Evolutionary conservation across 2,888 invertebrate species (phyloP).

Genomic region (Adineta ricciae): DNA sequence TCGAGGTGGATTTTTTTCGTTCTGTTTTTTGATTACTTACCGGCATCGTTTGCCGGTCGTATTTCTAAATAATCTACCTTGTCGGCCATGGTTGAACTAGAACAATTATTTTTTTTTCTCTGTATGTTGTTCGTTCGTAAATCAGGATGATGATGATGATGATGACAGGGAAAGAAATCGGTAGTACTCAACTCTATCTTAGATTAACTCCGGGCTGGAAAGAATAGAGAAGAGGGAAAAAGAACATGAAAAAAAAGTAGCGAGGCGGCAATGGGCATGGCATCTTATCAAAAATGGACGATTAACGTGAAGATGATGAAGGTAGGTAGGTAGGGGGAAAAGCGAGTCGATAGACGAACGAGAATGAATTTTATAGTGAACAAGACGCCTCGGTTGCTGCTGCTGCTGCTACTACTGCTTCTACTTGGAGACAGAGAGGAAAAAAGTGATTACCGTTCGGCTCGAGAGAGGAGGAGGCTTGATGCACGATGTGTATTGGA

Average conservation of each 20-base stretch:
- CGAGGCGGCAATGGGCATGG: not conserved
- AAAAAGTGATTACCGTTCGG: slow-evolving; percentile 7
- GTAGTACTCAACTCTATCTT: not conserved
- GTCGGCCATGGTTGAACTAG: not conserved
- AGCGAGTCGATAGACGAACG: not conserved
- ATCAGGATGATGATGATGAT: slow-evolving; percentile 4
- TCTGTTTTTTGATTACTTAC: not conserved
- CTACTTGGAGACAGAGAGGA: not conserved
- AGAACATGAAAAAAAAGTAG: not conserved
- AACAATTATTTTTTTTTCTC: not conserved
- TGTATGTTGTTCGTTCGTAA: not conserved
- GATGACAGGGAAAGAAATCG: not conserved
- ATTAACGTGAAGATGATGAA: not conserved
- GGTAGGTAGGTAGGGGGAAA: slow-evolving; percentile 1
- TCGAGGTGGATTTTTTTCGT: not conserved
- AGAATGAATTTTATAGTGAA: slow-evolving; percentile 15
- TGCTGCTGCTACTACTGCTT: not conserved
- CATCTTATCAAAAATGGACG: slow-evolving; percentile 15
- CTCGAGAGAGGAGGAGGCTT: not conserved
- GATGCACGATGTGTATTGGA: not conserved
- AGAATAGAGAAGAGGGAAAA: not conserved
- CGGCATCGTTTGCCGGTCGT: not conserved
- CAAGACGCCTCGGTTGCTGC: not conserved
- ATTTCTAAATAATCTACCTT: not conserved
- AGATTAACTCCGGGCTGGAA: not conserved